Evolutionary conservation across 2,888 invertebrate genomes (phyloP).

Genomic region (Lutraria lutraria): DNA sequence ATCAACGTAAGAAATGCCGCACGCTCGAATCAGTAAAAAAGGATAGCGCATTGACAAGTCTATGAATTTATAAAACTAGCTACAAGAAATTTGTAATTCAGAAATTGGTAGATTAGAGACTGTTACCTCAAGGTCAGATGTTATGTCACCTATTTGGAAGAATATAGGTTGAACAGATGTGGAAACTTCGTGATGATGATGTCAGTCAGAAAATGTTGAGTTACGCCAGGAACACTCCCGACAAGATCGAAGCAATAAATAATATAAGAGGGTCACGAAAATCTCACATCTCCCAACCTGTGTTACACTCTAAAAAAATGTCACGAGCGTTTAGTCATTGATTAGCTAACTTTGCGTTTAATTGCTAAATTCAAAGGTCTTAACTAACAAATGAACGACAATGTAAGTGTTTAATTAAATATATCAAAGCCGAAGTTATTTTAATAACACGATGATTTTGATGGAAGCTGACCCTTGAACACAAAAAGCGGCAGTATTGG

Average conservation of each 20-base stretch:
- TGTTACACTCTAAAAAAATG: background rate
- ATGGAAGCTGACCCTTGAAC: too few species aligned
- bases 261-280: background rate
- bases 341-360: background rate
- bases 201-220: slow-evolving; percentile 16
- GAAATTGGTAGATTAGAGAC: too few species aligned
- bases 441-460: too few species aligned
- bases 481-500: too few species aligned
- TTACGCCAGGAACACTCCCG: background rate
- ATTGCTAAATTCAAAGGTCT: background rate
- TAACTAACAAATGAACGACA: too few species aligned
- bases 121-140: background rate
- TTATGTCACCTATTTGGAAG: background rate
- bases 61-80: too few species aligned
- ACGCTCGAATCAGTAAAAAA: too few species aligned
- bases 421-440: too few species aligned
- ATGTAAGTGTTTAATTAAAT: too few species aligned
- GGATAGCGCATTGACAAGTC: too few species aligned
- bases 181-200: background rate
- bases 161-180: background rate
- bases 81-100: too few species aligned
- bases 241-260: background rate
- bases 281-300: background rate
- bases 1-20: too few species aligned
- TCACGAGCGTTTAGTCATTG: background rate